These are phyloP conservation scores for Girardinus metallicus DNA, from an alignment of 2,797 vertebrate genomes.

Conservation along the genomic window DNA sequence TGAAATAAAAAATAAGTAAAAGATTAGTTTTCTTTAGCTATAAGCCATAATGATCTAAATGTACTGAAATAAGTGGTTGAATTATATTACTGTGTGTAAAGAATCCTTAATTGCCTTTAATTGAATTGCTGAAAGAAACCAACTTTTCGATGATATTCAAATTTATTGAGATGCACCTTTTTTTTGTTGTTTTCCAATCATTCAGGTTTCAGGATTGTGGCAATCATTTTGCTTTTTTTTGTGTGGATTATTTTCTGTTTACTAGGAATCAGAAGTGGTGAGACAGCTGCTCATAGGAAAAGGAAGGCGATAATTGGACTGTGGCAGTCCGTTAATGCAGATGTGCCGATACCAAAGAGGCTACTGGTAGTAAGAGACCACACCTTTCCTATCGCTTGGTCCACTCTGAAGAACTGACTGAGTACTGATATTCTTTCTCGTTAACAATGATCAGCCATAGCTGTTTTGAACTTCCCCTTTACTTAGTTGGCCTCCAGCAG, in stretches of 20 bases:
- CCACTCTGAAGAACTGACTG: constrained; percentile 36
- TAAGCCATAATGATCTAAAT: not conserved
- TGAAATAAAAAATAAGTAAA: not conserved
- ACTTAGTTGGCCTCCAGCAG: constrained; percentile 11
- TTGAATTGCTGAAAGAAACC: not conserved
- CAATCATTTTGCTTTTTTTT: constrained; percentile 53
- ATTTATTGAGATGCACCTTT: not conserved
- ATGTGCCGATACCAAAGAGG: constrained; percentile 92
- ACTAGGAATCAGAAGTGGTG: constrained; percentile 58
- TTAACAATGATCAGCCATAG: constrained; percentile 19
- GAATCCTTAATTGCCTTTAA: not conserved
- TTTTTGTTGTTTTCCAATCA: constrained; percentile 55
- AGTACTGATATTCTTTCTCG: constrained; percentile 28
- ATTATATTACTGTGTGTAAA: not conserved
- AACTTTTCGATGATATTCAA: not conserved
- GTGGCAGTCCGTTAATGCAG: constrained; percentile 70
- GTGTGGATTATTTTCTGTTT: constrained; percentile 21
- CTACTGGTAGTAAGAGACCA: constrained; percentile 72
- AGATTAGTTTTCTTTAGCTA: not conserved
- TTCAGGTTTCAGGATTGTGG: constrained; percentile 68
- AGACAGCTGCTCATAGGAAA: constrained; percentile 69
- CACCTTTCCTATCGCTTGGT: constrained; percentile 52
- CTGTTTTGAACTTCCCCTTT: constrained; percentile 8
- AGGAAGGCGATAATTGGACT: constrained; percentile 58
- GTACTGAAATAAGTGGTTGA: not conserved